Evolutionary conservation across 2,888 invertebrate genomes (phyloP), one percentile per base, ranked within the genome.

Genomic region (Drosophila cognata): DNA sequence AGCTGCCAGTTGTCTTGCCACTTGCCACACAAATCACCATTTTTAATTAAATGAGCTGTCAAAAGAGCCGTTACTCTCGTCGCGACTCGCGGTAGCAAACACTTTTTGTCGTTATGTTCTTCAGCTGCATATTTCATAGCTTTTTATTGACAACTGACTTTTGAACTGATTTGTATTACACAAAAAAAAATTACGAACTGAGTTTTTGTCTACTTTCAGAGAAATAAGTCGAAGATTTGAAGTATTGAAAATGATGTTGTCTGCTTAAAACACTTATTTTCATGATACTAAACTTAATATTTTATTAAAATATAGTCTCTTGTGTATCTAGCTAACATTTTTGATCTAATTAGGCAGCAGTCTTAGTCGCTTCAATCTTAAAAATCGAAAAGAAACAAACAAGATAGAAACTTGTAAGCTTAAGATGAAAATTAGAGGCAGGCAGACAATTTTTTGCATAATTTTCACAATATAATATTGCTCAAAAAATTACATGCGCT

Each of bases 41-140:
- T 76, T 84, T 83, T 65, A 86, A 69, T 77, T 71, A 83, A 85
- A 71, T 70, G 76, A 72, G 71, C 86, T 83, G 83, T 81, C 83
- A 63, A 50, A 75, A 63, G 21, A 43, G 68, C 75, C 71, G 68
- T 75, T 71, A 63, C 56, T 4, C 28, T 13, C 21, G 28, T 1
- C 33, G 53, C 46, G 53, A 21, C 58, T 33, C 51, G 18, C 79
- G 35, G 75, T 75, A 71, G 79, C 75, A 31, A 33, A 53, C 50
- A 38, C 38, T 51, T 63, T 21, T 38, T 65, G 8, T 10, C 35
- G 21, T 57, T 41, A 11, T 53, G 18, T 13, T 60, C 6, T 55
- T 52, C n/a, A 11, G 41, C 48, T 36, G 48, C 46, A 59, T 65
- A 78, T 65, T 68, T 74, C 59, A 73, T 41, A 33, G 46, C 46